phyloP scores from a whole-genome alignment of 2,797 vertebrate species.

The Esox lucius region DNA sequence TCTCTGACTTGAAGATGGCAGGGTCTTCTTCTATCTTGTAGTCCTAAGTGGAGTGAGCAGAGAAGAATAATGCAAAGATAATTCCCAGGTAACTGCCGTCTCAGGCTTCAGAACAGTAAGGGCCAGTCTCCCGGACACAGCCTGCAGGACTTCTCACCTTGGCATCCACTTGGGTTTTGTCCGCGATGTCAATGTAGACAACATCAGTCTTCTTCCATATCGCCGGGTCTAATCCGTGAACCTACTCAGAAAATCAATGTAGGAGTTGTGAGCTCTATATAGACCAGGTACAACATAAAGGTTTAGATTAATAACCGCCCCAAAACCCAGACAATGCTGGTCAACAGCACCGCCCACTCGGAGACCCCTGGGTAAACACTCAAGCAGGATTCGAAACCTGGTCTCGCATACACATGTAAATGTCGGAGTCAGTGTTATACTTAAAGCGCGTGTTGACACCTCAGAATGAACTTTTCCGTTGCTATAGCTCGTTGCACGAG shows the following conservation, averaged over 20 bases:
- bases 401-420: too few species aligned
- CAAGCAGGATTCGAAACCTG: too few species aligned
- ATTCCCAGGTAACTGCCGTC: background rate
- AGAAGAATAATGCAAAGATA: background rate
- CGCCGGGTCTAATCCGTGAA: slow-evolving; percentile 84
- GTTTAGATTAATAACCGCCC: background rate
- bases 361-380: too few species aligned
- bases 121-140: background rate
- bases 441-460: too few species aligned
- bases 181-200: slow-evolving; percentile 90
- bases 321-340: background rate
- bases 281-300: background rate
- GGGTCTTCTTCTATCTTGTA: slow-evolving; percentile 93
- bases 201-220: slow-evolving; percentile 81
- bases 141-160: slow-evolving; percentile 74
- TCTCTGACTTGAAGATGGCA: slow-evolving; percentile 85
- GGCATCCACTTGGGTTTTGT: slow-evolving; percentile 73
- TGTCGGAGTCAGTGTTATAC: too few species aligned
- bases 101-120: background rate
- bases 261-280: background rate
- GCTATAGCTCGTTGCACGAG: too few species aligned
- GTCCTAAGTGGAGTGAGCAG: slow-evolving; percentile 72
- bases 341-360: too few species aligned
- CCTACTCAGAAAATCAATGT: slow-evolving; percentile 67
- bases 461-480: too few species aligned